Percentiles rank a stretch among this genome's conserved stretches.
Conservation (phyloP, 2,888 invertebrate species). For the Melanotus villosus region DNA sequence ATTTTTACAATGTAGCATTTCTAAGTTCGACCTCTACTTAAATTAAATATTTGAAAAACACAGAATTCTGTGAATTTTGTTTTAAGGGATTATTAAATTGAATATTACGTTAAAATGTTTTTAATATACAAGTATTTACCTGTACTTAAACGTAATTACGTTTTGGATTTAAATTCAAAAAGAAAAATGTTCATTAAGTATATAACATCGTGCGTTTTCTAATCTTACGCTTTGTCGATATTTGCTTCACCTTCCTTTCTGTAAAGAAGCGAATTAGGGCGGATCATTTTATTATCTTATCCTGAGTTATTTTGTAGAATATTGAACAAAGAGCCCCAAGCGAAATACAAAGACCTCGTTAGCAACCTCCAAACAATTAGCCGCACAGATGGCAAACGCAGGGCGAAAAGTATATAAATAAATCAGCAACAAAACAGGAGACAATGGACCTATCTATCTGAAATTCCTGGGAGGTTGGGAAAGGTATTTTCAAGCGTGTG, state of each 20-base stretch:
- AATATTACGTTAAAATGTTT: too few species aligned
- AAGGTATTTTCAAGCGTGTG: slow-evolving; percentile 51
- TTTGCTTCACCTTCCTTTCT: background rate
- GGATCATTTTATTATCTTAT: background rate
- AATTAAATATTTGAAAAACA: too few species aligned
- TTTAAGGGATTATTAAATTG: too few species aligned
- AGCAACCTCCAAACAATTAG: slow-evolving; percentile 17
- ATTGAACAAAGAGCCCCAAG: slow-evolving; percentile 3
- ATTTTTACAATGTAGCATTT: too few species aligned
- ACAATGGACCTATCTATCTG: slow-evolving; percentile 33
- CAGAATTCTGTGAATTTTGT: too few species aligned
- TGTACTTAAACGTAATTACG: too few species aligned
- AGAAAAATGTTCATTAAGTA: too few species aligned
- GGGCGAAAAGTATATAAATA: slow-evolving; percentile 53
- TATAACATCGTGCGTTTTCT: too few species aligned
- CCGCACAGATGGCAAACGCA: slow-evolving; percentile 12
- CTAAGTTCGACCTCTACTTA: too few species aligned
- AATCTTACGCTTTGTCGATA: background rate
- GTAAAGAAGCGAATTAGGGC: too few species aligned
- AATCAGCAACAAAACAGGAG: slow-evolving; percentile 36
- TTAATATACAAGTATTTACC: too few species aligned
- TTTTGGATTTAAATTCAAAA: too few species aligned
- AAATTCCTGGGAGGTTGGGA: slow-evolving; percentile 32
- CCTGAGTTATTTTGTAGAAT: background rate
- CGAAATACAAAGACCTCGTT: slow-evolving; percentile 18